Base-by-base conservation (phyloP, 2,797 vertebrate species). In the Tangara arthus region DNA sequence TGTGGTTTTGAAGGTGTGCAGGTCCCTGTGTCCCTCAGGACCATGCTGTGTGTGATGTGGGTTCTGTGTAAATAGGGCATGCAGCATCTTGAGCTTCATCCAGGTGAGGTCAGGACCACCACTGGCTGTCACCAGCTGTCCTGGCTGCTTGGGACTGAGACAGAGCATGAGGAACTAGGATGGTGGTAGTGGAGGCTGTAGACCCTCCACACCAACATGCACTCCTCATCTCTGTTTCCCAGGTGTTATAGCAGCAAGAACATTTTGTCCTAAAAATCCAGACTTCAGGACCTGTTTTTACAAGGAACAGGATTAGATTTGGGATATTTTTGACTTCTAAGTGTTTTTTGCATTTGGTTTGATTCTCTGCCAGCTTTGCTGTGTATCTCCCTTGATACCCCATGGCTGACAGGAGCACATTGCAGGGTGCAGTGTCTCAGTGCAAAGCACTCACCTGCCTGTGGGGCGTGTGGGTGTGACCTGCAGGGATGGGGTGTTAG, bases 41-140 rank as follows among this genome's bases (percentile, higher is more conserved):
- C 27, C 13, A 5, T 47, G 46, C 30, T 0, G 0, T 26, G 35
- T 79, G 39, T 68, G 71, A 24, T 4, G 2, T 0, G 3, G 32
- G 12, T 49, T 79, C 18, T 49, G 6, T 37, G 34, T 72, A 65
- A 91, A 59, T 11, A 52, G 47, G 41, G n/a, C 1, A 4, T 49
- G 34, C 24, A 50, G 50, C 27, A 61, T 35, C 20, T 50, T 73
- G 23, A 53, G 44, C 53, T 63, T 83, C 13, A 11, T 53, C 20
- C 47, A 30, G 28, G 21, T 23, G 37, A 90, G n/a, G 21, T 66
- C 63, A 71, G 37, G 41, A 72, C 34, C 26, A 41, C 52, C 7
- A 11, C 11, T 0, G 3, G 7, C 32, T 46, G 35, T 46, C 59
- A 63, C 15, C 32, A 70, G 24, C 60, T 63, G 24, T 87, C 44